Evolutionary conservation across 2,797 vertebrate genomes (phyloP).

Genomic region (Myotis daubentonii): DNA sequence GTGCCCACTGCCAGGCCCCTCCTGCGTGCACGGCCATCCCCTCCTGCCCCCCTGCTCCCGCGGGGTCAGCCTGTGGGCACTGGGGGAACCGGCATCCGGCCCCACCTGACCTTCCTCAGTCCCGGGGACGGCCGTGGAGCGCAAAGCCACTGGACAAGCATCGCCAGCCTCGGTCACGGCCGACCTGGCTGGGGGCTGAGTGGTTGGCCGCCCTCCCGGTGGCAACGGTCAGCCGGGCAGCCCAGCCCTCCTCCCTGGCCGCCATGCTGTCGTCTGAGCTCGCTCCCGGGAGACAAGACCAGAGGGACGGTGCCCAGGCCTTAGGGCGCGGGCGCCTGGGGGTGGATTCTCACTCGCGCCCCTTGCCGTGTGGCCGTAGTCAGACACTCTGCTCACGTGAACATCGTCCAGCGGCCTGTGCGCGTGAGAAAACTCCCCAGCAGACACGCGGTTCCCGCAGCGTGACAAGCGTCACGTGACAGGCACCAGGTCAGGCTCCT

Average conservation of each 20-base stretch:
- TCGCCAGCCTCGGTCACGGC: rapidly evolving
- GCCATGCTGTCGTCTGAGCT: background rate
- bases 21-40: background rate
- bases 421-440: rapidly evolving
- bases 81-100: rapidly evolving
- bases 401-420: no score
- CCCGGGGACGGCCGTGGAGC: no score
- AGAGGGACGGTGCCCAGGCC: background rate
- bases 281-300: rapidly evolving
- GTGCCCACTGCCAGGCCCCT: background rate
- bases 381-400: background rate
- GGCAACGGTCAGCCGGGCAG: background rate
- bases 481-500: rapidly evolving
- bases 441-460: background rate
- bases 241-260: background rate
- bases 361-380: background rate
- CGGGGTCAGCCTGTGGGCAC: background rate
- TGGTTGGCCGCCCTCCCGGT: background rate
- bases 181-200: background rate
- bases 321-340: background rate
- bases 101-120: background rate
- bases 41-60: no score
- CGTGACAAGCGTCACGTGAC: rapidly evolving
- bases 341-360: rapidly evolving
- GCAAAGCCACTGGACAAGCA: no score